These are phyloP conservation scores for Paradoxurus hermaphroditus DNA, from an alignment of 2,113 vertebrate genomes.

Conservation along the genomic window DNA sequence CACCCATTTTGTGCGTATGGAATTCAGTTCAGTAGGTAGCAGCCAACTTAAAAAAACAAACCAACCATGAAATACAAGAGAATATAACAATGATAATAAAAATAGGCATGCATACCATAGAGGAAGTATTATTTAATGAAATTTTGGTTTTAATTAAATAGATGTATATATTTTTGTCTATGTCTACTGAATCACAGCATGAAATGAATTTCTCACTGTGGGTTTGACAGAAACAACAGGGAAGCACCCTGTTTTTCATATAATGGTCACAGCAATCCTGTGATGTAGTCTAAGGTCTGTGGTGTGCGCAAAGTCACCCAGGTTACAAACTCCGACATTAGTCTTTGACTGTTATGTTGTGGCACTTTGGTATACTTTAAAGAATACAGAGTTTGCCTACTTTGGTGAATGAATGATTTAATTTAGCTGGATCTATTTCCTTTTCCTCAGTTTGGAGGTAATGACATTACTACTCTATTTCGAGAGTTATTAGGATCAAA, in stretches of 20 bases:
- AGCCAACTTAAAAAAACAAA: background rate
- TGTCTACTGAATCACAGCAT: background rate
- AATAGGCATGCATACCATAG: background rate
- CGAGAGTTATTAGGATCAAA: background rate
- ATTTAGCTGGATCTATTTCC: background rate
- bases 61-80: background rate
- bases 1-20: background rate
- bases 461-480: background rate
- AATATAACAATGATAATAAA: background rate
- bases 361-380: background rate
- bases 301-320: background rate
- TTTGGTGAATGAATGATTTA: background rate
- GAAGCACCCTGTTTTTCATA: background rate
- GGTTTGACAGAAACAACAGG: background rate
- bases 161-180: background rate
- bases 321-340: background rate
- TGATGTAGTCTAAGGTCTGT: background rate
- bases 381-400: background rate
- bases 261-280: background rate
- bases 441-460: background rate
- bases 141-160: constrained; percentile 4
- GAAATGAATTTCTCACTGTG: background rate
- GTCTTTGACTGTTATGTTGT: background rate
- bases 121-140: background rate
- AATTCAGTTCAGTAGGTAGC: background rate